Conservation (phyloP, 2,113 vertebrate genomes). For the Notechis scutatus region DNA sequence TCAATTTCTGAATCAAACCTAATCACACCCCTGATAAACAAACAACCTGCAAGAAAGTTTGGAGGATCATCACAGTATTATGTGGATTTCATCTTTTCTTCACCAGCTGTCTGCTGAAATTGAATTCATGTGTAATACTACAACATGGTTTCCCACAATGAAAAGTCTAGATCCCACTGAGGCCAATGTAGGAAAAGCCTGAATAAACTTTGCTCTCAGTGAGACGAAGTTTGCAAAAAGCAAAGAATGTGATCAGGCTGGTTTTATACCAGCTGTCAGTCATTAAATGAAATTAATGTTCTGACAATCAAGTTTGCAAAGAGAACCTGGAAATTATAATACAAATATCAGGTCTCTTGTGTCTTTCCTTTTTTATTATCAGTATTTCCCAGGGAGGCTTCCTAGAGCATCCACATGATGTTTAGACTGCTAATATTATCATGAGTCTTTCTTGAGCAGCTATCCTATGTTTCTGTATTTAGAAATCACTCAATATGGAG, state of each 20-base stretch:
- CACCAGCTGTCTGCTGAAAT: constrained; percentile 3
- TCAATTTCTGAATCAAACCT: background rate
- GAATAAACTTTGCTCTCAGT: constrained; percentile 28
- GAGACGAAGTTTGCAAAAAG: constrained; percentile 18
- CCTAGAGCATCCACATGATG: background rate
- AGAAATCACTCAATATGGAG: background rate
- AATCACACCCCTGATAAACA: background rate
- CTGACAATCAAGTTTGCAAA: constrained; percentile 4
- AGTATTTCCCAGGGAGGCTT: background rate
- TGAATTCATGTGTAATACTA: constrained; percentile 23
- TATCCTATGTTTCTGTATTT: background rate
- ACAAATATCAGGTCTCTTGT: background rate
- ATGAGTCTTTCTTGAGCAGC: background rate
- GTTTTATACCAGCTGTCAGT: background rate
- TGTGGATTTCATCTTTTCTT: background rate
- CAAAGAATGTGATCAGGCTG: background rate
- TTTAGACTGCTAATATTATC: background rate
- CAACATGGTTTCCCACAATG: constrained; percentile 32
- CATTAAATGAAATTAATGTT: background rate
- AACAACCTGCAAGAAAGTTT: background rate
- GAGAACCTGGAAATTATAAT: background rate
- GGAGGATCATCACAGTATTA: accelerated
- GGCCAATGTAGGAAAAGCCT: constrained; percentile 19
- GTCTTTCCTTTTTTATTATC: background rate
- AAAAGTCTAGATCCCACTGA: constrained; percentile 18